These are phyloP conservation scores for Sebastes umbrosus DNA, from an alignment of 2,797 vertebrate species.

Conservation along the genomic window DNA sequence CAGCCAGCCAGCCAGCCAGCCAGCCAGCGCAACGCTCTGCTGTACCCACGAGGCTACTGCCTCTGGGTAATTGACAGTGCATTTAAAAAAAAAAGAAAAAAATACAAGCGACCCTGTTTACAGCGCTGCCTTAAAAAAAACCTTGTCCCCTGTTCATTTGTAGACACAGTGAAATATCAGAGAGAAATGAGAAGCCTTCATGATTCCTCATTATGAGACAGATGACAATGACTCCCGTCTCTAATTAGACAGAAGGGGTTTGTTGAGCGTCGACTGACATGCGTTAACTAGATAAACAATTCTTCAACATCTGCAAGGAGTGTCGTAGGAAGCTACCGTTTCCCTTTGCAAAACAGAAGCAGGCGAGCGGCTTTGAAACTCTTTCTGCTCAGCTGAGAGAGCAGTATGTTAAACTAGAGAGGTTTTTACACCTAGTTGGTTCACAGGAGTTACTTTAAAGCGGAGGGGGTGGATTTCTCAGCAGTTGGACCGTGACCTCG, in stretches of 20 bases:
- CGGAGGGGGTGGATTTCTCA: not conserved
- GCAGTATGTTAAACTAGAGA: slow-evolving; percentile 12
- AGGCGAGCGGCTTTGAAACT: not conserved
- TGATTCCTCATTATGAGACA: slow-evolving; percentile 71
- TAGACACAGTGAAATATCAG: slow-evolving; percentile 66
- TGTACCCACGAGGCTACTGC: slow-evolving; percentile 53
- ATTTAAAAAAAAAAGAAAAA: slow-evolving; percentile 16
- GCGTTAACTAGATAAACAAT: slow-evolving; percentile 66
- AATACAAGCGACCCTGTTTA: slow-evolving; percentile 54
- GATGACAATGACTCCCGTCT: slow-evolving; percentile 61
- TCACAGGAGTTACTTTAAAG: slow-evolving; percentile 1
- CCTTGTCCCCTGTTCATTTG: slow-evolving; percentile 60
- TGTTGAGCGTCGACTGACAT: slow-evolving; percentile 49
- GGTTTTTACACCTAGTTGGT: not conserved
- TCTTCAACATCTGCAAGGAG: slow-evolving; percentile 61
- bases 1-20: slow-evolving; percentile 56
- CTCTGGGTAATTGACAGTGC: slow-evolving; percentile 71
- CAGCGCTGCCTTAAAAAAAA: slow-evolving; percentile 63
- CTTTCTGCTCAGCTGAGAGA: not conserved
- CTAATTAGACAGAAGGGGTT: slow-evolving; percentile 66
- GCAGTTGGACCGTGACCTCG: not conserved
- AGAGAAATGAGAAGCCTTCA: slow-evolving; percentile 51
- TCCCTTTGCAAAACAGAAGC: not conserved
- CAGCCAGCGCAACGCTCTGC: slow-evolving; percentile 17
- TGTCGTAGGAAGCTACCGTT: slow-evolving; percentile 38